Base-by-base conservation (phyloP, 2,797 vertebrate species). In the Coendou prehensilis region DNA sequence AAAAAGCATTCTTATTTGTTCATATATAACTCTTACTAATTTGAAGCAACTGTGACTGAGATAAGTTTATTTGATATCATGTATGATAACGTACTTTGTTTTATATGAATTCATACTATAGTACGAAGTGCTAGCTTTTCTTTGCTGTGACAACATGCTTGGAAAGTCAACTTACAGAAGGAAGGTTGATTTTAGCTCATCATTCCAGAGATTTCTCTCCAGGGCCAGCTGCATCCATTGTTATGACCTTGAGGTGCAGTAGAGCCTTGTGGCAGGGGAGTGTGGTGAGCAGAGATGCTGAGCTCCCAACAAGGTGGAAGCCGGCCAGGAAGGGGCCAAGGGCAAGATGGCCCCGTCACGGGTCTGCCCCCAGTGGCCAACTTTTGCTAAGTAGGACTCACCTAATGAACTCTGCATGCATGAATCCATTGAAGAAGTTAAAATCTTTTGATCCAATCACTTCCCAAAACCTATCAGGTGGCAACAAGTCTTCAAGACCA, bases 1-100 rank as follows among this genome's bases (percentile, higher is more conserved):
- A 82, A 96, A 96, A 87, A 95, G 28, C 37, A 26, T 82, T 71
- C 28, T 20, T 18, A 83, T 13, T 89, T 96, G 81, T 86, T 93
- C 33, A 41, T 84, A 76, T 1, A 28, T 45, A 83, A 88, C 14
- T 89, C 47, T 47, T 86, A 33, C 11, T 78, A 47, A 82, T 86
- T 89, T 69, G 47, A 96, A 91, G 28, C 61, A 93, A 61, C 30
- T 6, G 0, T 83, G 54, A n/a, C 26, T 69, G 5, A 95, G 14
- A 69, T 56, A 50, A 14, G n/a, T 50, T 37, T 54, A 23, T 83
- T 79, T 91, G 95, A 87, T 80, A 76, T 23, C 30, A n/a, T 85
- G 33, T 23, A 45, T 69, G 85, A 90, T 71, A 86, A 87, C 64
- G 1, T 4, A 63, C 5, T 89, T 93, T 50, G 20, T 86, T 94